These are phyloP conservation scores for Nyctibius bracteatus DNA, from an alignment of 2,113 vertebrate species.

Conservation along the genomic window DNA sequence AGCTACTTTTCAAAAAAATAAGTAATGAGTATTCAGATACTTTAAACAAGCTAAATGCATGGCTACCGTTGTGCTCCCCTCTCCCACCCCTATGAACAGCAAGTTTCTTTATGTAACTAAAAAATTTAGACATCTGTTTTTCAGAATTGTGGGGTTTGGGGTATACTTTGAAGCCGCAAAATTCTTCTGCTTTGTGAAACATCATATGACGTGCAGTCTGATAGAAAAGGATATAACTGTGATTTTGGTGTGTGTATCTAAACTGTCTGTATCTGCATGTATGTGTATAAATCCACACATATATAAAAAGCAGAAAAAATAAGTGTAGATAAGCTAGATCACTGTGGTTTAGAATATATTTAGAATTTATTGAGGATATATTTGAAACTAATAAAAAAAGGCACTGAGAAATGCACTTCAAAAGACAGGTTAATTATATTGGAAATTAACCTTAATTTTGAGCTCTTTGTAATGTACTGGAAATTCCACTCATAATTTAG, in stretches of 20 bases:
- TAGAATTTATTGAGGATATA: not conserved
- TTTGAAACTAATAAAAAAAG: not conserved
- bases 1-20: not conserved
- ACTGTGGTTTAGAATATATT: not conserved
- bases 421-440: not conserved
- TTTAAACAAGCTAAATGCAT: not conserved
- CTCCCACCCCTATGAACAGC: not conserved
- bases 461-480: not conserved
- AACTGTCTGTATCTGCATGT: not conserved
- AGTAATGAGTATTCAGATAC: not conserved
- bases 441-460: not conserved
- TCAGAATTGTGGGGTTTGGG: not conserved
- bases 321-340: not conserved
- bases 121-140: not conserved
- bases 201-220: accelerated
- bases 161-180: not conserved
- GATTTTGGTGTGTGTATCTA: not conserved
- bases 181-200: not conserved
- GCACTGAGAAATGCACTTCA: not conserved
- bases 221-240: not conserved
- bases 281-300: not conserved
- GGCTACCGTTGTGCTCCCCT: not conserved
- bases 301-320: not conserved
- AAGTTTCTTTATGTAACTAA: not conserved
- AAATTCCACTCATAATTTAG: not conserved